Base-by-base conservation (phyloP, 2,113 vertebrate genomes). In the Coptodon rendalli region DNA sequence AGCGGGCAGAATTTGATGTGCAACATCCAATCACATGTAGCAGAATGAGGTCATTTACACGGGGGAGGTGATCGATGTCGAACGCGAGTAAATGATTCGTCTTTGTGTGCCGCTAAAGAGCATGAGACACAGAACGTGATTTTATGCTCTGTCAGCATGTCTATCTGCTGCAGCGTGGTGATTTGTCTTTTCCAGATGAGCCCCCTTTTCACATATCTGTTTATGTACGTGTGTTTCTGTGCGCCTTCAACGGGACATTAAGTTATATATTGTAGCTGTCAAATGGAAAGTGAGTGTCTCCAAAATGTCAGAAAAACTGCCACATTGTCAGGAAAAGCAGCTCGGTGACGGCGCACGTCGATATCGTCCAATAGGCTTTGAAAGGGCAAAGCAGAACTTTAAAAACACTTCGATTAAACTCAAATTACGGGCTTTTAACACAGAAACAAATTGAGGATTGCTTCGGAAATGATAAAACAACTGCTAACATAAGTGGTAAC, bases 1-100 rank as follows among this genome's bases (percentile, higher is more conserved):
- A 81, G 82, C 82, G 84, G 86, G 73, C 84, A 53, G 87, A 57
- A 31, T 24, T 79, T 66, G 87, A 85, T 73, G 85, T 87, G 86
- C 84, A 63, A 40, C 87, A 66, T 85, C 90, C 89, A 87, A 89
- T 91, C 91, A 88, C 3, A 83, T 84, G 83, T 53, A 91, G 87
- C 86, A 78, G 86, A 94, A 94, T 87, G 84, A 90, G 92, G 89
- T 57, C 92, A 82, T 93, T 93, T 89, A 38, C 80, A 57, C 76
- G 7, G 56, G 59, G 82, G 50, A 73, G 87, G 84, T 83, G 88
- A 91, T 91, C 81, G 24, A 91, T 92, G 86, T 68, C n/a, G 76
- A 87, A 86, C 19, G 52, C 2, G 31, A 80, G 84, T 82, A 86
- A 89, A 61, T 13, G 73, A 89, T 73, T 81, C 7, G 14, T 71